phyloP scores from a whole-genome alignment of 2,888 invertebrate genomes.

The Drosophila multiciliata region DNA sequence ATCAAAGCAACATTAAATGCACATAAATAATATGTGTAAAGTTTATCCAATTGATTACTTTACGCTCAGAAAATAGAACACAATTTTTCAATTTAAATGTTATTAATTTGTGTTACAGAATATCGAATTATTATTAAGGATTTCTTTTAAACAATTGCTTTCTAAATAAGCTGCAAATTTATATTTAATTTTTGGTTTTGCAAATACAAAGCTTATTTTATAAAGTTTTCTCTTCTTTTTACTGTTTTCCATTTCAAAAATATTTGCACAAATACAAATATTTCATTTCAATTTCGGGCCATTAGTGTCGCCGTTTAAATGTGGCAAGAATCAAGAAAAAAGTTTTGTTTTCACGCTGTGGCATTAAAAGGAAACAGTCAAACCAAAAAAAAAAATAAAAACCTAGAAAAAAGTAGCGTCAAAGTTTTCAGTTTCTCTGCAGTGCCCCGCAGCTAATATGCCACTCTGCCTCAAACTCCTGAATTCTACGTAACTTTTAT shows the following conservation, averaged over 20 bases:
- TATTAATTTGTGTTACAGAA: background rate
- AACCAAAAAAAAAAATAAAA: conserved; percentile 30
- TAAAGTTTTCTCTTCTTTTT: conserved; percentile 33
- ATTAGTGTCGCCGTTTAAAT: conserved; percentile 76
- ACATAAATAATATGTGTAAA: background rate
- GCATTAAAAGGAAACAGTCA: conserved; percentile 62
- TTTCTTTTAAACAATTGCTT: background rate
- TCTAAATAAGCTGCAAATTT: background rate
- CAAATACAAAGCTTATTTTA: conserved; percentile 17
- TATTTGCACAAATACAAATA: conserved; percentile 70
- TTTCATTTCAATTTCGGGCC: conserved; percentile 76
- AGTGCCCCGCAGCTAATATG: conserved; percentile 31
- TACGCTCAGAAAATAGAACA: background rate
- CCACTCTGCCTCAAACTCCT: background rate
- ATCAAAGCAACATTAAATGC: background rate
- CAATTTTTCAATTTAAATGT: background rate
- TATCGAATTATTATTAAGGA: background rate
- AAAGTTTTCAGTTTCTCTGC: conserved; percentile 58
- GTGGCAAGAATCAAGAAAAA: conserved; percentile 49
- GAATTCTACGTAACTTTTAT: background rate
- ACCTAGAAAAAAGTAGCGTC: conserved; percentile 39
- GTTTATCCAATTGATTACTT: background rate
- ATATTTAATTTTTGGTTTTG: background rate
- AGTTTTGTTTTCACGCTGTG: conserved; percentile 73
- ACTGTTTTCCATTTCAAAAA: conserved; percentile 34